Base-by-base conservation (phyloP, 2,888 invertebrate genomes). In the Lycaena phlaeas region DNA sequence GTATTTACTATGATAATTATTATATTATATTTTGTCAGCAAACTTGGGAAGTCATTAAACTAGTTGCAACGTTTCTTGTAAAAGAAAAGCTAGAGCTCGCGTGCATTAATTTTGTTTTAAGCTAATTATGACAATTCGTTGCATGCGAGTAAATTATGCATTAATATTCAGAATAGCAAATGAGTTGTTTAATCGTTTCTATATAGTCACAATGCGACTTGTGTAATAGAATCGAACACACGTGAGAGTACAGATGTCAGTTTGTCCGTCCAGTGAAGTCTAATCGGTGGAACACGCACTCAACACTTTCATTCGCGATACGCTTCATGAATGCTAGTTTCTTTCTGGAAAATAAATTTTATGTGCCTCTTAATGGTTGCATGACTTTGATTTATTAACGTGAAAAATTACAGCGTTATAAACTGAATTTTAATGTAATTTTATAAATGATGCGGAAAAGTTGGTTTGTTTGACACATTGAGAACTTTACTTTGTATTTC, bases 131-230 rank as follows among this genome's bases (percentile, higher is more conserved):
- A 68, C 68, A 68, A 64, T 61, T 54, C 50, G 54, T 76, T 64
- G 76, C 79, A 75, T 77, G 79, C 63, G 53, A 51, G 57, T 52
- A 54, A 43, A 64, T 69, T 70, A n/a, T n/a, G 64, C 55, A 69
- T 75, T 67, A 70, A 59, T 70, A 75, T 76, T 72, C 72, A 61
- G 78, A 76, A 77, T 78, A 64, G 50, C 48, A 57, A 70, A 74
- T 70, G 61, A 68, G 52, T 56, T 51, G 48, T 66, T 59, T 72
- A 68, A 74, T 71, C 50, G 64, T 75, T 75, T 71, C 68, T 70
- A 76, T 74, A 65, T 68, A 54, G 46, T 54, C 63, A 62, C 61
- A 65, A 72, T 69, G 67, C 59, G 45, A 48, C 58, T 68, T 60
- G 56, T 49, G 52, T 56, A 65, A 64, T 68, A 59, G 57, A 60